phyloP scores from a whole-genome alignment of 2,113 vertebrate genomes.

The Callipepla squamata region DNA sequence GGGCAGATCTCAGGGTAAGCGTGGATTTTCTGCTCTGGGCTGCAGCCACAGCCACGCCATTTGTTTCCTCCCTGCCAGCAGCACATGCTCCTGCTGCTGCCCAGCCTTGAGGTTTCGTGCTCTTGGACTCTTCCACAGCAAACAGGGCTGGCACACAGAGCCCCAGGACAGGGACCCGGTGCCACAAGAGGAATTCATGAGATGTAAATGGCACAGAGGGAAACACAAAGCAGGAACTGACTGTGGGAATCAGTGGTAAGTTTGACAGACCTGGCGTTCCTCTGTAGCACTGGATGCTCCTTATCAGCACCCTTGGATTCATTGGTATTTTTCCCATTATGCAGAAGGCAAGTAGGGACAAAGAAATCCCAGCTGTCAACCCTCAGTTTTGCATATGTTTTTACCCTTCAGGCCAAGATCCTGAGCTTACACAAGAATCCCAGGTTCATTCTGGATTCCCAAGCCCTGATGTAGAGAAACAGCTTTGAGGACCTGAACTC shows the following conservation, averaged over 20 bases:
- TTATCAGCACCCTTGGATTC: fast-evolving
- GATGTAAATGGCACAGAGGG: conserved; percentile 50
- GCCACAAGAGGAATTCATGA: background rate
- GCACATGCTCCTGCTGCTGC: background rate
- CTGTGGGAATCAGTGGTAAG: background rate
- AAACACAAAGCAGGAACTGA: conserved; percentile 6
- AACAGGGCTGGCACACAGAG: background rate
- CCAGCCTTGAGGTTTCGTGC: fast-evolving
- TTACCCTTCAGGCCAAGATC: background rate
- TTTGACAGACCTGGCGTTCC: background rate
- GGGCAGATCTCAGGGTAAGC: background rate
- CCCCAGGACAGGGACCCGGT: background rate
- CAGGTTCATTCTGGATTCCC: background rate
- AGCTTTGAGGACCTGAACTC: background rate
- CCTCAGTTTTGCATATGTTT: background rate
- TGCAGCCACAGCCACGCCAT: background rate
- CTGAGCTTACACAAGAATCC: background rate
- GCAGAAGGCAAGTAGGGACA: background rate
- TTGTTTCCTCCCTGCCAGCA: background rate
- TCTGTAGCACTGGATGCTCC: background rate
- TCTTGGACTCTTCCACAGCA: background rate
- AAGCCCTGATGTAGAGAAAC: background rate
- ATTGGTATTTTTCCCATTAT: background rate
- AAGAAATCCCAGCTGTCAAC: conserved; percentile 10
- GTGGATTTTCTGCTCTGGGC: background rate